phyloP scores from a whole-genome alignment of 2,888 invertebrate genomes.

The Rhamphomyia laevipes region DNA sequence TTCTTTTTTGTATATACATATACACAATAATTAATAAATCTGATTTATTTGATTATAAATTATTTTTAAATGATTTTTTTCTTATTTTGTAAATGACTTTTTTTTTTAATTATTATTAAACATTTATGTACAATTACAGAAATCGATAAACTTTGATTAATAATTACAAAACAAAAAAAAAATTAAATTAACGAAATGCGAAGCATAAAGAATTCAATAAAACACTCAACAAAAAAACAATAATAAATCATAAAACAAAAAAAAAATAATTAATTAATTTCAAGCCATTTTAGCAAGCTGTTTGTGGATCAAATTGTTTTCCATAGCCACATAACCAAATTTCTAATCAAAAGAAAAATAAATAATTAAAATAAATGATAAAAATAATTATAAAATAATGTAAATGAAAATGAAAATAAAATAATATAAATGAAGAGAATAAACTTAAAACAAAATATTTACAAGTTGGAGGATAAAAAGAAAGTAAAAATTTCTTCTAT shows the following conservation, averaged over 20 bases:
- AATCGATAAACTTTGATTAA: too few relatives aligned
- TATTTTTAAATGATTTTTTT: background rate
- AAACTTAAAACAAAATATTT: background rate
- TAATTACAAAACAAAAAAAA: background rate
- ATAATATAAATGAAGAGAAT: background rate
- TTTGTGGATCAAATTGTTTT: conserved; percentile 29
- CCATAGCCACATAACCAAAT: conserved; percentile 36
- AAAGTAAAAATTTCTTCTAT: too few relatives aligned
- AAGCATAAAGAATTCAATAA: conserved; percentile 6
- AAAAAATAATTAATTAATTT: conserved; percentile 6
- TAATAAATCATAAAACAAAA: conserved; percentile 6
- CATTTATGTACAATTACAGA: too few relatives aligned
- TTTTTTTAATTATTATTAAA: background rate
- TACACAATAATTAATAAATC: too few relatives aligned
- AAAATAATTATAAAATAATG: background rate
- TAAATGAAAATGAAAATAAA: background rate
- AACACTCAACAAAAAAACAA: conserved; percentile 11
- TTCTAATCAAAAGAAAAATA: conserved; percentile 22
- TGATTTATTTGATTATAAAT: background rate
- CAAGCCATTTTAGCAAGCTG: conserved; percentile 21
- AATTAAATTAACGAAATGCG: background rate
- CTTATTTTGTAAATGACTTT: background rate
- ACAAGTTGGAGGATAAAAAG: too few relatives aligned
- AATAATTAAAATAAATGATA: conserved; percentile 7
- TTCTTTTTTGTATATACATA: background rate